These are phyloP conservation scores for Scaptomyza flava DNA, from an alignment of 2,888 invertebrate genomes.

Conservation along the genomic window DNA sequence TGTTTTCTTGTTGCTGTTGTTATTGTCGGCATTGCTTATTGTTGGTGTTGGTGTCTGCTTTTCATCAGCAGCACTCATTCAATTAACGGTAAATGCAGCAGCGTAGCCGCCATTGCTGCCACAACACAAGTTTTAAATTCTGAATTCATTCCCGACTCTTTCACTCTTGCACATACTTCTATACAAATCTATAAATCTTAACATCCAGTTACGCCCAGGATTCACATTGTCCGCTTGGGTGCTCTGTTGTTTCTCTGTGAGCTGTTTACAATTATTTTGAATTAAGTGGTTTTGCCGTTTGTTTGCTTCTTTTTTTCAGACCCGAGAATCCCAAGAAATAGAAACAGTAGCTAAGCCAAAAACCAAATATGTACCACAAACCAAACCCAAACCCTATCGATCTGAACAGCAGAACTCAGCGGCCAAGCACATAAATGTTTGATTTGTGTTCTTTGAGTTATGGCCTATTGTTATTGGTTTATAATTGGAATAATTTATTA, in stretches of 20 bases:
- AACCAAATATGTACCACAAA: neutral
- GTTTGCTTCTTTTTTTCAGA: constrained; percentile 22
- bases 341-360: neutral
- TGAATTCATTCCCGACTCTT: constrained; percentile 7
- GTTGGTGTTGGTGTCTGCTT: constrained; percentile 59
- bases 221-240: constrained; percentile 39
- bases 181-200: constrained; percentile 58
- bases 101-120: constrained; percentile 46
- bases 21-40: constrained; percentile 24
- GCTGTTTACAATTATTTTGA: constrained; percentile 71
- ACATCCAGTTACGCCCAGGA: constrained; percentile 67
- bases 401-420: constrained; percentile 4
- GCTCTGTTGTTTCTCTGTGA: constrained; percentile 43
- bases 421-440: constrained; percentile 43
- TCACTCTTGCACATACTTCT: constrained; percentile 20
- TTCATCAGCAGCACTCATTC: constrained; percentile 71
- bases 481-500: constrained; percentile 35
- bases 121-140: constrained; percentile 12
- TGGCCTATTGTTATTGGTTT: constrained; percentile 34
- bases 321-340: neutral
- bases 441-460: constrained; percentile 21
- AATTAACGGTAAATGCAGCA: constrained; percentile 67
- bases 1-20: neutral
- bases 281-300: constrained; percentile 57
- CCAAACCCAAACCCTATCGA: constrained; percentile 9